phyloP scores from a whole-genome alignment of 2,888 invertebrate genomes.

The Polyommatus iphigenia region DNA sequence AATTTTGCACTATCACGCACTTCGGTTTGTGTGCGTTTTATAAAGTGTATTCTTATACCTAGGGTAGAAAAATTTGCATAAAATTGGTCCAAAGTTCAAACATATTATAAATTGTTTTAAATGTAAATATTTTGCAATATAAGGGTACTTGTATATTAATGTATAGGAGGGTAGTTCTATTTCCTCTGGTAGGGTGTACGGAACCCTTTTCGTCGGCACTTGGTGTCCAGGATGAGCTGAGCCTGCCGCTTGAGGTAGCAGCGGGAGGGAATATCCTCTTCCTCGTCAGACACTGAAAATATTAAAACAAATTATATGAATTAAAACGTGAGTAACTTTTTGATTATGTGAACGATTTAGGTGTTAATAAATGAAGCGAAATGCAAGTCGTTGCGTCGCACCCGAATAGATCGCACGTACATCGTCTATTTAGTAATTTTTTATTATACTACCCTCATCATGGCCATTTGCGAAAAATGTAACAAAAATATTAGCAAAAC shows the following conservation, averaged over 20 bases:
- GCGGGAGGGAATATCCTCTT: conserved; percentile 91
- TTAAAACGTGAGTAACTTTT: no score
- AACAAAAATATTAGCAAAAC: conserved; percentile 12
- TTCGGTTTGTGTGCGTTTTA: no score
- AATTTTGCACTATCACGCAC: no score
- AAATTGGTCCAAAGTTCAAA: no score
- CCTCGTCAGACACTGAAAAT: conserved; percentile 84
- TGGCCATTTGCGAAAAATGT: conserved; percentile 15
- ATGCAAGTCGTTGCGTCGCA: background rate
- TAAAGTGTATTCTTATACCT: no score
- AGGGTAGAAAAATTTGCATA: no score
- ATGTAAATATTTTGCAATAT: no score
- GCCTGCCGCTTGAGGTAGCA: conserved; percentile 90
- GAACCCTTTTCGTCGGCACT: conserved; percentile 87
- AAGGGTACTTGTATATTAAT: no score
- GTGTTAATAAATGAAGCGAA: no score
- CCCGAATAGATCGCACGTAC: background rate
- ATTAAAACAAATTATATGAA: no score
- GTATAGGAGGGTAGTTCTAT: conserved; percentile 41
- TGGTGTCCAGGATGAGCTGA: conserved; percentile 90
- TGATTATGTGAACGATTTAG: no score
- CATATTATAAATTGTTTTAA: no score
- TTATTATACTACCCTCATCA: background rate
- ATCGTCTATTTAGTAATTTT: background rate
- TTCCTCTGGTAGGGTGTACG: conserved; percentile 66